phyloP scores from a whole-genome alignment of 64 coral and sea anemone genomes.

The Pachyseris speciosa region DNA sequence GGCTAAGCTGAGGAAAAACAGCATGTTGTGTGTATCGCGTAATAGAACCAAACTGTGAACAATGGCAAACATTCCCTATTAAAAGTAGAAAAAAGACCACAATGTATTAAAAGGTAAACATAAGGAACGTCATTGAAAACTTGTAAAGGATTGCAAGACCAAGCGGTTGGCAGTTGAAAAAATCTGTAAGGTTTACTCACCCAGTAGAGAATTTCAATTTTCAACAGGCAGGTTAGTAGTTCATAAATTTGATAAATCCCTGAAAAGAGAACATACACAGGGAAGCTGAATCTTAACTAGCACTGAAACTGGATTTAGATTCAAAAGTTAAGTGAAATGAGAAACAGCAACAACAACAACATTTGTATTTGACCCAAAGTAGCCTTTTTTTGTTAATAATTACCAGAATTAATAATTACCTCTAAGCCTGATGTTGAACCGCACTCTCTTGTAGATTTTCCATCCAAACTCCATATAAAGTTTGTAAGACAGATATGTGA shows the following conservation, averaged over 20 bases:
- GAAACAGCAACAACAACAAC: background rate
- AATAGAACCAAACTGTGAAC: slow-evolving; percentile 87
- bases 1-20: slow-evolving; percentile 71
- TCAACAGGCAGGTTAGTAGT: slow-evolving; percentile 88
- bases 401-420: slow-evolving; percentile 47
- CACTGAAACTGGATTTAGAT: background rate
- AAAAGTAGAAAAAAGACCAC: background rate
- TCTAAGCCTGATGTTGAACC: slow-evolving; percentile 84
- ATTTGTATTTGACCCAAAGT: no score
- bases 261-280: slow-evolving; percentile 1
- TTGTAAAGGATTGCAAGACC: no score
- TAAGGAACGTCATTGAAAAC: background rate
- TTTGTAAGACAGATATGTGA: slow-evolving; percentile 84
- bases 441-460: slow-evolving; percentile 95
- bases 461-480: slow-evolving; percentile 95
- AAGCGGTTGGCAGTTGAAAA: background rate
- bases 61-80: slow-evolving; percentile 82
- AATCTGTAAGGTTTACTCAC: slow-evolving; percentile 20
- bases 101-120: background rate
- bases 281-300: background rate
- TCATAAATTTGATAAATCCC: slow-evolving; percentile 90
- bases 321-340: background rate
- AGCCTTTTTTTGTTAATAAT: no score
- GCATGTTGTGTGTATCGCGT: slow-evolving; percentile 35
- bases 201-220: slow-evolving; percentile 95